These are phyloP conservation scores for Hybognathus amarus DNA, from an alignment of 2,797 vertebrate genomes.

Conservation along the genomic window DNA sequence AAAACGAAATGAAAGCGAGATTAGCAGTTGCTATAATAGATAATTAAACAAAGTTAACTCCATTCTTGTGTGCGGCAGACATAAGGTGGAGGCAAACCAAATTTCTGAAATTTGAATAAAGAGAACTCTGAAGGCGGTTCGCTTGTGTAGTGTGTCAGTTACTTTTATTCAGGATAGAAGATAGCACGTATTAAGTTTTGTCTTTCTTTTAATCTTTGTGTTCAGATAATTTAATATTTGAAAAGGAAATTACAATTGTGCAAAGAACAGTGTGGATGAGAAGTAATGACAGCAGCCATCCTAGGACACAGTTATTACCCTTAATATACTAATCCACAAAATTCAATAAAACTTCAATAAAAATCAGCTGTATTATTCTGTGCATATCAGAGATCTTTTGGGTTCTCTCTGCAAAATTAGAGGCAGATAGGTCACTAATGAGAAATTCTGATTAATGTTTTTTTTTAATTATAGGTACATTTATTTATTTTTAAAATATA, in stretches of 20 bases:
- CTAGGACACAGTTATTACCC: constrained; percentile 65
- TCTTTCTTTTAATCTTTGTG: constrained; percentile 76
- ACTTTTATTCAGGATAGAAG: constrained; percentile 68
- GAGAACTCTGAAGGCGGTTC: constrained; percentile 52
- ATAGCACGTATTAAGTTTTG: constrained; percentile 72
- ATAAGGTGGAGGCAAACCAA: neutral
- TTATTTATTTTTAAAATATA: neutral
- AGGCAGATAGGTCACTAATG: neutral
- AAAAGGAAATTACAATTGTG: constrained; percentile 77
- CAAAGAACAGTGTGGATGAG: constrained; percentile 70
- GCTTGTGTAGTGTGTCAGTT: constrained; percentile 68
- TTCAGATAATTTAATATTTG: constrained; percentile 76
- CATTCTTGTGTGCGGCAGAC: neutral
- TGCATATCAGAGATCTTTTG: constrained; percentile 4
- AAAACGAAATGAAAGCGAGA: neutral
- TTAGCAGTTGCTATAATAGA: constrained; percentile 25
- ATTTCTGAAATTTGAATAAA: constrained; percentile 42
- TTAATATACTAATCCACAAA: constrained; percentile 29
- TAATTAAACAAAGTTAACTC: neutral
- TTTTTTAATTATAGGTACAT: neutral
- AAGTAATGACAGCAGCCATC: constrained; percentile 63
- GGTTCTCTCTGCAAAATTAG: neutral
- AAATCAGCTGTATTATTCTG: neutral
- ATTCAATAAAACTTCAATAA: constrained; percentile 5
- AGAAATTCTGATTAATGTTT: neutral